phyloP scores from a whole-genome alignment of 2,797 vertebrate genomes.

The Pantherophis alleghaniensis region DNA sequence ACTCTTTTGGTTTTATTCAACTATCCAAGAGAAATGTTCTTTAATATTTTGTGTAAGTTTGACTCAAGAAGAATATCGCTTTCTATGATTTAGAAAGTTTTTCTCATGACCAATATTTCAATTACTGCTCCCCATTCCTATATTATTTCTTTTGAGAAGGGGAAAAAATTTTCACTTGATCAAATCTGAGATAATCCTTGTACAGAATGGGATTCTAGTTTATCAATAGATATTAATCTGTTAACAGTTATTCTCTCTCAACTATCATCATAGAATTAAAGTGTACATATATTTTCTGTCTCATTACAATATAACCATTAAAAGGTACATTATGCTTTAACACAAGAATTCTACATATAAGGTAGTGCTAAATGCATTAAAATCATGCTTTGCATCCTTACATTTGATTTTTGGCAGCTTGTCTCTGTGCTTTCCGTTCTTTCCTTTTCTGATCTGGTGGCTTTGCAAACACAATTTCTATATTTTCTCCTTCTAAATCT shows the following conservation, averaged over 20 bases:
- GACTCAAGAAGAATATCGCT: not conserved
- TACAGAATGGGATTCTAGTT: not conserved
- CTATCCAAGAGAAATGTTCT: not conserved
- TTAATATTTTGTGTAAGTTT: not conserved
- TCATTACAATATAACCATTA: not conserved
- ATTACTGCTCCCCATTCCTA: not conserved
- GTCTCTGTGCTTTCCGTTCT: constrained; percentile 98
- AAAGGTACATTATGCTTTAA: not conserved
- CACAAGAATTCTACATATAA: not conserved
- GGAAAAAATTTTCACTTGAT: not conserved
- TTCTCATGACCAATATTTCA: not conserved
- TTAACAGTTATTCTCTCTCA: not conserved
- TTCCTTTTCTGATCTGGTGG: constrained; percentile 99
- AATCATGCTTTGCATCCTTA: constrained; percentile 72
- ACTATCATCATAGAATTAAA: not conserved
- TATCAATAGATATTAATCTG: not conserved
- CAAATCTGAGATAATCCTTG: not conserved
- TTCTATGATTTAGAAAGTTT: not conserved
- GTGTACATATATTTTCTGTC: not conserved
- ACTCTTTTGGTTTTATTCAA: not conserved
- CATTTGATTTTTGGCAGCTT: constrained; percentile 98
- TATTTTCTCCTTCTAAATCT: constrained; percentile 95
- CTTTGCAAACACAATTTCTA: constrained; percentile 99
- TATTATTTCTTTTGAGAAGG: not conserved
- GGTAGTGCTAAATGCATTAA: constrained; percentile 2